Conservation (phyloP, 2,888 invertebrate species). For the Cephalotes varians region DNA sequence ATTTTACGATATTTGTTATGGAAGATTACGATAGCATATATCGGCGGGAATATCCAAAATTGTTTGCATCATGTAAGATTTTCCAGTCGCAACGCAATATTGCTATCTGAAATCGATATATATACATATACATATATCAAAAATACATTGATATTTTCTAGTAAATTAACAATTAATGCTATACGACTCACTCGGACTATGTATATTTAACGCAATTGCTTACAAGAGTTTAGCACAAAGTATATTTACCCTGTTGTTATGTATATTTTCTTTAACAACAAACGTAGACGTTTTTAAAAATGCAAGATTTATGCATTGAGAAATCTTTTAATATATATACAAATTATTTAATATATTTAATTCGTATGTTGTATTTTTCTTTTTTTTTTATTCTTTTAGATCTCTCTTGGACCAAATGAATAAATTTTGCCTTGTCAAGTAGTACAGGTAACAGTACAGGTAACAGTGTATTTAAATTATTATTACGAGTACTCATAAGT, state of each 20-base stretch:
- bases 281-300: slow-evolving; percentile 15
- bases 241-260: slow-evolving; percentile 25
- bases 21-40: slow-evolving; percentile 59
- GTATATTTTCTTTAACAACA: slow-evolving; percentile 36
- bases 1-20: slow-evolving; percentile 69
- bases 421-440: slow-evolving; percentile 34
- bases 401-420: slow-evolving; percentile 32
- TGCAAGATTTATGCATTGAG: slow-evolving; percentile 31
- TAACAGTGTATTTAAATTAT: slow-evolving; percentile 23
- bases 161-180: slow-evolving; percentile 22
- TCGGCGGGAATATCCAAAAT: background rate
- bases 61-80: slow-evolving; percentile 26
- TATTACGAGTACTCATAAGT: slow-evolving; percentile 1
- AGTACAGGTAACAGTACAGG: slow-evolving; percentile 11
- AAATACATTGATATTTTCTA: slow-evolving; percentile 24
- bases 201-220: slow-evolving; percentile 20
- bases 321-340: slow-evolving; percentile 35
- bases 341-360: slow-evolving; percentile 44
- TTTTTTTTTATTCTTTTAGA: slow-evolving; percentile 34
- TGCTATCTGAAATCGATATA: slow-evolving; percentile 9
- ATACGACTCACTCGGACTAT: slow-evolving; percentile 19
- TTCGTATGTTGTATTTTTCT: slow-evolving; percentile 39
- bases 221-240: slow-evolving; percentile 22
- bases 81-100: slow-evolving; percentile 8
- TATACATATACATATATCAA: slow-evolving; percentile 10